Conservation (phyloP, 1,140 invertebrate genomes). For the Brachionus manjavacas region DNA sequence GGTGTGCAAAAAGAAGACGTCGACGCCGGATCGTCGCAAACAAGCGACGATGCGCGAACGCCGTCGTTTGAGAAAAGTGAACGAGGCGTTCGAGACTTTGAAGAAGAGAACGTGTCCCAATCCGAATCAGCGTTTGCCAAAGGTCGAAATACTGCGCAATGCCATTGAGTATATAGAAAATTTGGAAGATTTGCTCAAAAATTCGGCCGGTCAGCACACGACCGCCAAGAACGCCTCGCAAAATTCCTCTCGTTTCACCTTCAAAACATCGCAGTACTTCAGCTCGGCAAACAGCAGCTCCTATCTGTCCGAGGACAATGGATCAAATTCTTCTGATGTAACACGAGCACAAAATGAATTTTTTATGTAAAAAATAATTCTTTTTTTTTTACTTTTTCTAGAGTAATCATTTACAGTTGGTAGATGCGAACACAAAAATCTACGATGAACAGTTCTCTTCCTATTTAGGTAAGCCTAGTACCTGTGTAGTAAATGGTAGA, state of each 20-base stretch:
- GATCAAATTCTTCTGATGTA: conserved; percentile 21
- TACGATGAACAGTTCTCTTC: conserved; percentile 20
- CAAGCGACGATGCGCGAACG: conserved; percentile 90
- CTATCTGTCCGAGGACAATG: conserved; percentile 31
- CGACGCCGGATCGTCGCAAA: conserved; percentile 74
- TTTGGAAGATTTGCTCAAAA: conserved; percentile 66
- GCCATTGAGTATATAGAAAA: conserved; percentile 97
- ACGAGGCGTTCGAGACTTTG: conserved; percentile 92
- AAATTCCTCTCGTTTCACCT: not conserved
- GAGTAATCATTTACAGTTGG: conserved; percentile 20
- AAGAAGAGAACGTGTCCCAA: conserved; percentile 86
- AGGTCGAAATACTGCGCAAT: conserved; percentile 90
- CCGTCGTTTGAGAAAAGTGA: conserved; percentile 85
- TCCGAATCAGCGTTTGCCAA: conserved; percentile 86
- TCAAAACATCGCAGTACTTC: not conserved
- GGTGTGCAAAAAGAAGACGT: conserved; percentile 42
- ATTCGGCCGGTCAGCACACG: not conserved
- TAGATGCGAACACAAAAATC: not conserved
- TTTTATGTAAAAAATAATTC: not conserved
- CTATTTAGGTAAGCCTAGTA: conserved; percentile 27
- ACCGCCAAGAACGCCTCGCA: not conserved
- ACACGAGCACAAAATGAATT: not conserved
- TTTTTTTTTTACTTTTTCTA: not conserved
- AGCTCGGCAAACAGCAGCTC: conserved; percentile 16
- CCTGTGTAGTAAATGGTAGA: not conserved